Percentiles rank a stretch among this genome's conserved stretches.
Conservation (phyloP, 1,140 invertebrate genomes). For the Diorhabda carinulata region DNA sequence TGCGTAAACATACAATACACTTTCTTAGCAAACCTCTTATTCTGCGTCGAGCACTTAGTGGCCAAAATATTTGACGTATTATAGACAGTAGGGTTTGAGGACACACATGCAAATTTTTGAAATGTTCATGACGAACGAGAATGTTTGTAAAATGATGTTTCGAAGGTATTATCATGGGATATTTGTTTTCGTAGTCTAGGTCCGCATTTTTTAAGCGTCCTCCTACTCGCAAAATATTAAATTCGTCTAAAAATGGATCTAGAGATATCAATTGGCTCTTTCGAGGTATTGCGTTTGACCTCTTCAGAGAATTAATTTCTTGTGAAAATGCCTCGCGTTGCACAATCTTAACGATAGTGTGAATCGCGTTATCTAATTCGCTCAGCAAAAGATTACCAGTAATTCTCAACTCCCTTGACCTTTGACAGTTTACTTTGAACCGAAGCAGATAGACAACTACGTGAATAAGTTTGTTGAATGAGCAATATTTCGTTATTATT, state of each 20-base stretch:
- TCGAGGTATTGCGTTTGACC: too few relatives aligned
- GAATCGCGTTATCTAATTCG: neutral
- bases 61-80: neutral
- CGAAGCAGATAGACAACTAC: neutral
- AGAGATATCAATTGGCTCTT: neutral
- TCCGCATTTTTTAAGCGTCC: neutral
- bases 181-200: neutral
- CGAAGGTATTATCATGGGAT: neutral
- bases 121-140: neutral
- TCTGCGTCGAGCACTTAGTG: conserved; percentile 22
- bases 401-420: neutral
- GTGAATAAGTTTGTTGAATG: neutral
- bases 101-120: neutral
- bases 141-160: neutral
- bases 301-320: neutral
- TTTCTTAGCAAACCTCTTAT: conserved; percentile 25
- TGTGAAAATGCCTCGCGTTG: conserved; percentile 3
- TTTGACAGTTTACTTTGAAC: conserved; percentile 6
- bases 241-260: neutral
- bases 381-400: neutral
- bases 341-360: neutral
- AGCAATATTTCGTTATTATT: neutral
- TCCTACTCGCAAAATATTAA: neutral
- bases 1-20: conserved; percentile 24
- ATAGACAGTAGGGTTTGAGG: neutral